These are phyloP conservation scores for Syngnathus typhle DNA, from an alignment of 2,113 vertebrate species.

Conservation along the genomic window DNA sequence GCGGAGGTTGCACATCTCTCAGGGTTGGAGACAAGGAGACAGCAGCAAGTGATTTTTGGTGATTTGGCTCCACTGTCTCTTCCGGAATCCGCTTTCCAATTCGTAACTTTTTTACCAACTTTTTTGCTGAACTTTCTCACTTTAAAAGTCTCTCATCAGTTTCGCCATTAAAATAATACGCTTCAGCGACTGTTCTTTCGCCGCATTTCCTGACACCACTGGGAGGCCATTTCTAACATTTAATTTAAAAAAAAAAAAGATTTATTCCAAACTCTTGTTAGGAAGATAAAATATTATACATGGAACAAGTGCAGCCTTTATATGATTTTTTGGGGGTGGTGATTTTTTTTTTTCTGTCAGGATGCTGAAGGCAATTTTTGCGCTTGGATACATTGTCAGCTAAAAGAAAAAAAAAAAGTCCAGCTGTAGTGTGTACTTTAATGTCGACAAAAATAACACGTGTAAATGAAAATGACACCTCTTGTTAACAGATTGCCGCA, in stretches of 20 bases:
- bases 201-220: conserved; percentile 1
- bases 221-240: conserved; percentile 1
- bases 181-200: conserved; percentile 3
- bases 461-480: conserved; percentile 16
- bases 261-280: not conserved
- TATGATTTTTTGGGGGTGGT: too few relatives aligned
- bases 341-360: not conserved
- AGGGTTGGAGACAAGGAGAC: not conserved
- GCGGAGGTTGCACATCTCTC: too few relatives aligned
- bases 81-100: not conserved
- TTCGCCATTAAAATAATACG: conserved; percentile 11
- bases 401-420: conserved; percentile 26
- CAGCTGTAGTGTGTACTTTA: conserved; percentile 30
- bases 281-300: not conserved
- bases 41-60: not conserved
- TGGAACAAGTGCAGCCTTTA: not conserved
- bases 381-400: conserved; percentile 35
- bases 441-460: conserved; percentile 9
- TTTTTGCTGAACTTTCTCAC: not conserved
- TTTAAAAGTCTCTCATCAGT: not conserved
- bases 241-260: not conserved
- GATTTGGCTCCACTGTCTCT: not conserved
- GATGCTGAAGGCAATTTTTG: not conserved
- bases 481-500: not conserved
- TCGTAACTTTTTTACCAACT: conserved; percentile 1